Base-by-base conservation (phyloP, 2,113 vertebrate genomes). In the Tychaedon coryphoeus region DNA sequence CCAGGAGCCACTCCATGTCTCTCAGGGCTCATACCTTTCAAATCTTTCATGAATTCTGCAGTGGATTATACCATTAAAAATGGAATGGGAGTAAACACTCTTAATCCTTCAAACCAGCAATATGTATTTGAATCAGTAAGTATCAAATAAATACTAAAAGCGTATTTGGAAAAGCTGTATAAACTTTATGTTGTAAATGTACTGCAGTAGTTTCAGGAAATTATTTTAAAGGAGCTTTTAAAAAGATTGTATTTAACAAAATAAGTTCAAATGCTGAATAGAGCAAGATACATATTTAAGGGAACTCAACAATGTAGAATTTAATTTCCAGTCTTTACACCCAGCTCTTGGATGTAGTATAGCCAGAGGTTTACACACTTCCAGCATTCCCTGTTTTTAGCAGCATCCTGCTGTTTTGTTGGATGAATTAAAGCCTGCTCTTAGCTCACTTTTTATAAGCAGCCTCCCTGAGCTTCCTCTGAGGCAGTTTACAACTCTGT, bases 1-100 rank as follows among this genome's bases (percentile, higher is more conserved):
- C 26, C 1, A 5, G 12, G 19, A 56, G 18, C 29, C 7, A 2
- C 43, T 58, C 13, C 0, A 2, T 19, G 31, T 20, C 31, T 65
- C 16, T 24, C 22, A 56, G 56, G 43, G 28, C 69, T 77, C 25
- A 2, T 9, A 8, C 14, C 50, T 77, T 42, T 45, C 48, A 81
- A 88, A 74, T 77, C 24, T 26, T 28, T 69, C 6, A 10, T 47
- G 69, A 25, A 43, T 83, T 82, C 79, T 82, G 51, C 74, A 73
- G 50, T 65, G 74, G 50, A 38, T 81, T 42, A 14, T 53, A 29
- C 45, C 29, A 34, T 64, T 61, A 67, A 88, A 81, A 81, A 48
- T 18, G n/a, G 34, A 20, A 36, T 38, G 51, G 29, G 34, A 64
- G 40, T 62, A 64, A 58, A 45, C 31, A 20, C 22, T 45, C 22